Evolutionary conservation across 2,113 vertebrate species (phyloP), one percentile per base, ranked within the genome.

Genomic region (Urocitellus parryii): DNA sequence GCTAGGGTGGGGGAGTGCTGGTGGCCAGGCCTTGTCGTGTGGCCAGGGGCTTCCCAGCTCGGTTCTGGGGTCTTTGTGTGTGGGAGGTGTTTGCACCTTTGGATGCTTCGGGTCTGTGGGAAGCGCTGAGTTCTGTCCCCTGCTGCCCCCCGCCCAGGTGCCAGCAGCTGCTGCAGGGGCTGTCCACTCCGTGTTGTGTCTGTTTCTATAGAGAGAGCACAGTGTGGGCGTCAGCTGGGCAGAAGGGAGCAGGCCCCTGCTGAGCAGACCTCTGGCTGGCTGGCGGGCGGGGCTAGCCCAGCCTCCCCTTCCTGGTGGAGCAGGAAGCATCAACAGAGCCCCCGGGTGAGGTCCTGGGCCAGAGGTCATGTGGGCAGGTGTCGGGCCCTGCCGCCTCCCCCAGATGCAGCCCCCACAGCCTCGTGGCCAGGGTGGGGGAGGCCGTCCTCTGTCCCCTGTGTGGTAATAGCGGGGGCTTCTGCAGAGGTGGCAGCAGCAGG

Each of bases 171-270:
- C 78, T 27, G 22, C 10, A 4, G 70, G 89, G 51, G 11, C 63
- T 45, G 5, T 65, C 97, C 97, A 65, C 98, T 97, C 65, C 87
- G 98, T 99, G 99, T 99, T 99, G 98, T 99, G 99, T 98, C 99
- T 98, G 99, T 99, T 99, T 99, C 99, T 99, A 99, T 99, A 99
- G 99, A 99, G 99, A 99, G 97, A 98, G 99, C 99, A 99, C 99
- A 99, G 98, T 98, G 29, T 86, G 97, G 97, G 98, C 97, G 98
- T 98, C 99, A 98, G 98, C 98, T 96, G 98, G 98, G 98, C 98
- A 98, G 98, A 96, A 8, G 20, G 20, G 13, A 13, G 37, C 68
- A 4, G 61, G 80, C 68, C 70, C 77, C 80, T 83, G 91, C 89
- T 32, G 25, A 95, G 48, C 97, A 95, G 98, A 98, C 84, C 14